Conservation (phyloP, 2,113 vertebrate genomes). For the Lophura nycthemera region DNA sequence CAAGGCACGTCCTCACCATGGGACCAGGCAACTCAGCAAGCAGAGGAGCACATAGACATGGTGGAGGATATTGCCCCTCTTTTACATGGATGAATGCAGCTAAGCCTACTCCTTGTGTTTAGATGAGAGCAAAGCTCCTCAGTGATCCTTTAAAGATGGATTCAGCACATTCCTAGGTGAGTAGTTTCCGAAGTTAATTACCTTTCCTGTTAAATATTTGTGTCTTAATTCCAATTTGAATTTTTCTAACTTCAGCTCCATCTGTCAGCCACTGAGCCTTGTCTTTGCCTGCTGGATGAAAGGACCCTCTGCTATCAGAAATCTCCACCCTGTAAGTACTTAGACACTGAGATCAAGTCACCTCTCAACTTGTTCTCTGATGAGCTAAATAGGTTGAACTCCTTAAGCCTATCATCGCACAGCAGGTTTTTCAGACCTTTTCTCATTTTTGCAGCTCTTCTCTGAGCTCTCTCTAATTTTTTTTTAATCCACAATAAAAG, state of each 20-base stretch:
- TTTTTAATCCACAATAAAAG: conserved; percentile 56
- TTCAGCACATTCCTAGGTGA: conserved; percentile 11
- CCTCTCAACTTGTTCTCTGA: conserved; percentile 63
- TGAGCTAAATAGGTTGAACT: conserved; percentile 64
- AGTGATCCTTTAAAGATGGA: neutral
- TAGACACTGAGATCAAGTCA: conserved; percentile 54
- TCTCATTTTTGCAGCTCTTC: conserved; percentile 45
- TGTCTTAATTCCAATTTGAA: conserved; percentile 29
- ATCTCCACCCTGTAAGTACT: conserved; percentile 55
- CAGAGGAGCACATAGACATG: rapidly evolving
- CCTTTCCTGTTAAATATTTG: neutral
- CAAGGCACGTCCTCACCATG: rapidly evolving
- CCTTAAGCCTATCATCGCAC: conserved; percentile 60
- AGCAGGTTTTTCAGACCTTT: conserved; percentile 46
- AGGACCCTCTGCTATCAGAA: conserved; percentile 60
- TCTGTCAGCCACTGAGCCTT: conserved; percentile 24
- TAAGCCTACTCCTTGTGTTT: neutral
- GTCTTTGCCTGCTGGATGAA: conserved; percentile 64
- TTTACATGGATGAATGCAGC: neutral
- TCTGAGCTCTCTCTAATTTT: conserved; percentile 42
- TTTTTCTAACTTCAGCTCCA: conserved; percentile 28
- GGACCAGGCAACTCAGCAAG: neutral
- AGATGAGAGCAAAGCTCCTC: neutral
- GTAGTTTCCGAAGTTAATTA: conserved; percentile 48
- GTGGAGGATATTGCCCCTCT: neutral